Evolutionary conservation across 1,140 invertebrate genomes (phyloP).

Genomic region (Drosophila obscura): DNA sequence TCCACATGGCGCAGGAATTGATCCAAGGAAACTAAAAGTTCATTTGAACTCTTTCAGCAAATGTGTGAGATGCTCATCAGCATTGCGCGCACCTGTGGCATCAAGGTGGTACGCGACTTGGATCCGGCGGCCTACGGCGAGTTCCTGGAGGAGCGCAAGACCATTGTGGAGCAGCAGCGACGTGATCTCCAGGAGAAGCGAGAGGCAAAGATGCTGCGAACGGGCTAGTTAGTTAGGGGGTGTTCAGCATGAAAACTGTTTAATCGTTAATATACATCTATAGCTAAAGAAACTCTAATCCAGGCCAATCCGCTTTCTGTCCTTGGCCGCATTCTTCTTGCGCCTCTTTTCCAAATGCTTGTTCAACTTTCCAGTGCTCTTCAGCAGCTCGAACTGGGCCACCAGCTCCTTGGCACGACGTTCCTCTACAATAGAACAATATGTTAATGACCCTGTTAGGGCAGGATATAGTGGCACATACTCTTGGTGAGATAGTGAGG

Average conservation of each 20-base stretch:
- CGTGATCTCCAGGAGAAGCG: conserved; percentile 92
- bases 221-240: conserved; percentile 83
- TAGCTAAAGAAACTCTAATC: conserved; percentile 76
- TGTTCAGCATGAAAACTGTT: conserved; percentile 35
- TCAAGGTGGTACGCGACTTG: conserved; percentile 93
- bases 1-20: no score
- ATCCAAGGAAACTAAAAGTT: not conserved
- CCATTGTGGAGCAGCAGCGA: conserved; percentile 90
- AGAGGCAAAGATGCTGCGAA: conserved; percentile 96
- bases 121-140: conserved; percentile 92
- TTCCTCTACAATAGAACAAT: conserved; percentile 86
- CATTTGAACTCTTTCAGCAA: conserved; percentile 86
- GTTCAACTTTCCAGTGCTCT: conserved; percentile 88
- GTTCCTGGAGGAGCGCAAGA: conserved; percentile 92
- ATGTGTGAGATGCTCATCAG: conserved; percentile 92
- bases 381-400: conserved; percentile 89
- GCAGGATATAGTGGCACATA: conserved; percentile 84
- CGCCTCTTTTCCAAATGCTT: conserved; percentile 90
- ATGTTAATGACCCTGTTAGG: conserved; percentile 65
- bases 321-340: conserved; percentile 87
- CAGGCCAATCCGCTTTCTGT: conserved; percentile 84
- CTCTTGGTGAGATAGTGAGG: conserved; percentile 92
- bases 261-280: conserved; percentile 69
- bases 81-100: conserved; percentile 91
- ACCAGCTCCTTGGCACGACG: conserved; percentile 88